Conservation (phyloP, 2,888 invertebrate genomes). For the Ommatoiulus sabulosus region DNA sequence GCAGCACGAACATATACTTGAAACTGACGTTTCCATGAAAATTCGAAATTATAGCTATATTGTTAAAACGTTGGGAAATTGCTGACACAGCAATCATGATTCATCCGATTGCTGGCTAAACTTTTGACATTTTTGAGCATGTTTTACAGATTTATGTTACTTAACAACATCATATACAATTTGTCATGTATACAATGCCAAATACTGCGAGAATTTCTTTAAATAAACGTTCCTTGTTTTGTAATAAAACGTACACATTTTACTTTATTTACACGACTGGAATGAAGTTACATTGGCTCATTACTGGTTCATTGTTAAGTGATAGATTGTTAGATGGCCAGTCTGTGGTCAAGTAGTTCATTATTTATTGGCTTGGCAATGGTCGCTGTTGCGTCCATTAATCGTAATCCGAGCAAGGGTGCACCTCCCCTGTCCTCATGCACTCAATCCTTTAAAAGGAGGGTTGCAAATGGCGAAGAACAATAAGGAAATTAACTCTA, state of each 20-base stretch:
- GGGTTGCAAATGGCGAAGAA: neutral
- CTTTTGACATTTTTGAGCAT: too few relatives aligned
- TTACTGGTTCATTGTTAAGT: neutral
- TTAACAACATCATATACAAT: neutral
- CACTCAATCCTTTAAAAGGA: neutral
- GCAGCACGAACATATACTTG: too few relatives aligned
- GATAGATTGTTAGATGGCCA: neutral
- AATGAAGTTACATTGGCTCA: neutral
- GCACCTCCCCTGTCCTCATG: neutral
- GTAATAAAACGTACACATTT: too few relatives aligned
- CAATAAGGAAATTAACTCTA: neutral
- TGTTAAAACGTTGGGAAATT: too few relatives aligned
- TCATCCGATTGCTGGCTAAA: too few relatives aligned
- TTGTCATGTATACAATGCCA: neutral
- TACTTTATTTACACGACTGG: too few relatives aligned
- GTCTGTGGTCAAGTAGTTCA: neutral
- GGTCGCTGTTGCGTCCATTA: constrained; percentile 20
- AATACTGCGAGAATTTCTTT: neutral
- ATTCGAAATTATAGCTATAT: too few relatives aligned
- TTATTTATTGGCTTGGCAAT: constrained; percentile 3
- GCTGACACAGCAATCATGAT: too few relatives aligned
- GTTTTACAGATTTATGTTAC: too few relatives aligned
- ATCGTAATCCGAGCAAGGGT: neutral
- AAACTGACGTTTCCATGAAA: too few relatives aligned
- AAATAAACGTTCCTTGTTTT: neutral